Percentiles rank a stretch among this genome's conserved stretches.
Evolutionary conservation across 2,888 invertebrate species (phyloP).

Genomic region (Lapara coniferarum): DNA sequence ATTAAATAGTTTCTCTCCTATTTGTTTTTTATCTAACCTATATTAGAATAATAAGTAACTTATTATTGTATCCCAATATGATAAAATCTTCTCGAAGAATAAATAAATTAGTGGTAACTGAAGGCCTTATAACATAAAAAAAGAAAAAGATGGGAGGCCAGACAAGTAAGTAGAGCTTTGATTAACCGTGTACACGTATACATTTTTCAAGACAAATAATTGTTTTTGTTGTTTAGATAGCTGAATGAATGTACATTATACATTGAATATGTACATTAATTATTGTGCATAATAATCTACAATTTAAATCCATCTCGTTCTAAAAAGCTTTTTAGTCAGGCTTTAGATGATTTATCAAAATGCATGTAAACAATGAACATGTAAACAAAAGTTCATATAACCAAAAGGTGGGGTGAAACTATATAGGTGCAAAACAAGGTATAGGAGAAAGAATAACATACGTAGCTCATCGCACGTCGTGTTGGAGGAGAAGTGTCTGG

Average conservation of each 20-base stretch:
- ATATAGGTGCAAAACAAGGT: too few species aligned
- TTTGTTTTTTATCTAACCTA: neutral
- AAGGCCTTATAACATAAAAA: neutral
- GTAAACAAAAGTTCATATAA: neutral
- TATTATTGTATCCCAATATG: neutral
- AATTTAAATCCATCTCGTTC: too few species aligned
- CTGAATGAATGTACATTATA: too few species aligned
- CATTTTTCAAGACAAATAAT: too few species aligned
- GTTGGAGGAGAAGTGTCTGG: constrained; percentile 68
- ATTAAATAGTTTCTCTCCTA: neutral
- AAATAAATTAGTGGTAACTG: neutral
- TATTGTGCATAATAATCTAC: too few species aligned
- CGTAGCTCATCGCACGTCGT: constrained; percentile 79
- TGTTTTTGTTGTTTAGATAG: too few species aligned
- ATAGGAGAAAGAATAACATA: constrained; percentile 56
- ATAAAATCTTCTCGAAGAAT: neutral
- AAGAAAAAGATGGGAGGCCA: neutral
- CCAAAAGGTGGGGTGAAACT: too few species aligned
- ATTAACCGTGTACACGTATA: neutral
- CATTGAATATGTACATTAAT: too few species aligned
- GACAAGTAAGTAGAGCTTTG: neutral
- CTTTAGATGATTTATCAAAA: neutral
- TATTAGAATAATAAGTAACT: neutral
- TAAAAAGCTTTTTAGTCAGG: too few species aligned
- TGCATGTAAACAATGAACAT: neutral